Percentiles rank a stretch among this genome's conserved stretches.
These are phyloP conservation scores for Ylistrum balloti DNA, from an alignment of 1,140 invertebrate genomes.

Conservation along the genomic window DNA sequence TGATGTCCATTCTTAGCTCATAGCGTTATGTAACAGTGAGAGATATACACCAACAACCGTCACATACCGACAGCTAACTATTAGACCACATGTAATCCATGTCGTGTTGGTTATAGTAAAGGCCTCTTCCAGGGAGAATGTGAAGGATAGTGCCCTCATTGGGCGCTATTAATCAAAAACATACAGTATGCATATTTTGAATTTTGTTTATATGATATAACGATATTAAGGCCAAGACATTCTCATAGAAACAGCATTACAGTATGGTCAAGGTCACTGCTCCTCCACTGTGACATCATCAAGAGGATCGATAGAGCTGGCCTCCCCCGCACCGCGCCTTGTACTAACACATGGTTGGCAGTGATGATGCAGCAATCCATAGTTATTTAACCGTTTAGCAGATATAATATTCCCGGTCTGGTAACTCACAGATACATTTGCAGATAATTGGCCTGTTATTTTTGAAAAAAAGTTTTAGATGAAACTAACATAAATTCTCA, in stretches of 20 bases:
- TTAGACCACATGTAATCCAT: not conserved
- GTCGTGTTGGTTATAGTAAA: not conserved
- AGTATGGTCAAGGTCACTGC: not conserved
- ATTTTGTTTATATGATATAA: slow-evolving; percentile 36
- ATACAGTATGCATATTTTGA: not conserved
- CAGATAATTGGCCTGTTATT: not conserved
- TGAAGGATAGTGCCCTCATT: not conserved
- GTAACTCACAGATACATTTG: not conserved
- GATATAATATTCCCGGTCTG: not conserved
- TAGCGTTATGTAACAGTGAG: not conserved
- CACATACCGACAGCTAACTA: not conserved
- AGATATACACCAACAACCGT: not conserved
- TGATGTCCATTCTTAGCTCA: not conserved
- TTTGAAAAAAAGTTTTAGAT: not conserved
- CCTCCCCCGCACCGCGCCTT: slow-evolving; percentile 26
- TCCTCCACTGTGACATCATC: not conserved
- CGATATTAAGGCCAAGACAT: not conserved
- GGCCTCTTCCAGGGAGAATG: slow-evolving; percentile 30
- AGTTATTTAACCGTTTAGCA: not conserved
- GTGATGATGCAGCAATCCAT: not conserved
- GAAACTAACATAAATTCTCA: not conserved
- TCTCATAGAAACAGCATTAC: not conserved
- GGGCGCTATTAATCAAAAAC: not conserved
- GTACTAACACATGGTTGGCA: not conserved
- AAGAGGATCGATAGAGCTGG: not conserved